phyloP scores from a whole-genome alignment of 2,888 invertebrate species.

The Biston stratarius region DNA sequence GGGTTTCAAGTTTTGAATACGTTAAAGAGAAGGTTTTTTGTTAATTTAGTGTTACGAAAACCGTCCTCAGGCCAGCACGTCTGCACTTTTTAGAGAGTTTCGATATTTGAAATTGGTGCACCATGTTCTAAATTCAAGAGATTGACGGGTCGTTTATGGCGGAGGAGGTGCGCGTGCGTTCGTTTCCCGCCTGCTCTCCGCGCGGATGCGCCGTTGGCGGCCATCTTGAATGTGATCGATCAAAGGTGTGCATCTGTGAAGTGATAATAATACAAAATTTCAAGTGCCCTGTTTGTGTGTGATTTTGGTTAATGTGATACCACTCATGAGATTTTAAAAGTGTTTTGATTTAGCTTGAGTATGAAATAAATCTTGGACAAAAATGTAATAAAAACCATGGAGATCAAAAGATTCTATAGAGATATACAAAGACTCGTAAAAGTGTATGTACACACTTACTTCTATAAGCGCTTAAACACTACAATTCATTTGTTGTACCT shows the following conservation, averaged over 20 bases:
- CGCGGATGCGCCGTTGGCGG: conserved; percentile 59
- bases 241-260: conserved; percentile 84
- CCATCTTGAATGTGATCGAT: conserved; percentile 85
- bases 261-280: conserved; percentile 73
- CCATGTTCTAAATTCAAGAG: conserved; percentile 64
- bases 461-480: too few species aligned
- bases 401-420: too few species aligned
- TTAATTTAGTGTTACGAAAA: conserved; percentile 77
- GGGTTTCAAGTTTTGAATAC: conserved; percentile 83
- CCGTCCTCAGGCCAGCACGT: conserved; percentile 75
- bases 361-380: too few species aligned
- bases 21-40: conserved; percentile 71
- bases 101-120: conserved; percentile 40
- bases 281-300: conserved; percentile 28
- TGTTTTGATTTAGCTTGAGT: too few species aligned
- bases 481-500: too few species aligned
- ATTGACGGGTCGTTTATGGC: conserved; percentile 69
- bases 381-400: too few species aligned
- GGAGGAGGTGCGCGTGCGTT: conserved; percentile 77
- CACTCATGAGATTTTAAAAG: too few species aligned
- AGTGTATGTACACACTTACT: too few species aligned
- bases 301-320: conserved; percentile 4
- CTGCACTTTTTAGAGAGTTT: conserved; percentile 41
- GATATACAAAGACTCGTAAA: too few species aligned
- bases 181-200: conserved; percentile 76